phyloP scores from a whole-genome alignment of 2,888 invertebrate genomes.

The Camptogramma bilineatum region DNA sequence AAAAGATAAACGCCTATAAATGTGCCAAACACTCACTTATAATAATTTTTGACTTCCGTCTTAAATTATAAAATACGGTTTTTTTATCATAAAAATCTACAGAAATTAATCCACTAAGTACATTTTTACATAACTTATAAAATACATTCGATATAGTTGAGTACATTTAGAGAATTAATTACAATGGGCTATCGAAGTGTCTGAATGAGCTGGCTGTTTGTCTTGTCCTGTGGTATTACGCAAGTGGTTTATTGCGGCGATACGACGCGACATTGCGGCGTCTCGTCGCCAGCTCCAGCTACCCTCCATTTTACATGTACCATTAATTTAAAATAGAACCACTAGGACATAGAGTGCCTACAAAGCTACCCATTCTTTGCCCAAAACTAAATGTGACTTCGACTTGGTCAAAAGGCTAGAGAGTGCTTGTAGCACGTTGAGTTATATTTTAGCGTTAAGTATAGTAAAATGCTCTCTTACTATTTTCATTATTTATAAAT shows the following conservation, averaged over 20 bases:
- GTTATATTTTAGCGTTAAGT: slow-evolving; percentile 2
- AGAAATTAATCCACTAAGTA: too few relatives aligned
- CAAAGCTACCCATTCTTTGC: slow-evolving; percentile 12
- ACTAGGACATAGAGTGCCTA: slow-evolving; percentile 23
- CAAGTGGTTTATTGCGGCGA: slow-evolving; percentile 63
- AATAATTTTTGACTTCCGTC: too few relatives aligned
- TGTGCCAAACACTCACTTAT: too few relatives aligned
- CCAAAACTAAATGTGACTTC: slow-evolving; percentile 15
- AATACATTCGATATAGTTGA: too few relatives aligned
- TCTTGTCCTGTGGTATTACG: slow-evolving; percentile 53
- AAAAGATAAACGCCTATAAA: too few relatives aligned
- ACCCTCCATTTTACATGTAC: slow-evolving; percentile 37
- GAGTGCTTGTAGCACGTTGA: background rate
- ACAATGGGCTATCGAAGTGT: too few relatives aligned
- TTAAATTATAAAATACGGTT: too few relatives aligned
- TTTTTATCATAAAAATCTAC: too few relatives aligned
- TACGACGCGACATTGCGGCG: slow-evolving; percentile 58
- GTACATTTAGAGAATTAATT: too few relatives aligned
- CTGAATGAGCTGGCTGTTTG: slow-evolving; percentile 37
- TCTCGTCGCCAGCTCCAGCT: slow-evolving; percentile 40
- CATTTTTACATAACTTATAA: too few relatives aligned
- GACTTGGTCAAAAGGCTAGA: slow-evolving; percentile 5
- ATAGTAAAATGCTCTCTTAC: background rate
- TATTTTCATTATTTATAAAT: background rate
- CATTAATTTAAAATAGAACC: slow-evolving; percentile 34